Evolutionary conservation across 2,888 invertebrate species (phyloP), one percentile per base, ranked within the genome.

Genomic region (Rhingia rostrata): DNA sequence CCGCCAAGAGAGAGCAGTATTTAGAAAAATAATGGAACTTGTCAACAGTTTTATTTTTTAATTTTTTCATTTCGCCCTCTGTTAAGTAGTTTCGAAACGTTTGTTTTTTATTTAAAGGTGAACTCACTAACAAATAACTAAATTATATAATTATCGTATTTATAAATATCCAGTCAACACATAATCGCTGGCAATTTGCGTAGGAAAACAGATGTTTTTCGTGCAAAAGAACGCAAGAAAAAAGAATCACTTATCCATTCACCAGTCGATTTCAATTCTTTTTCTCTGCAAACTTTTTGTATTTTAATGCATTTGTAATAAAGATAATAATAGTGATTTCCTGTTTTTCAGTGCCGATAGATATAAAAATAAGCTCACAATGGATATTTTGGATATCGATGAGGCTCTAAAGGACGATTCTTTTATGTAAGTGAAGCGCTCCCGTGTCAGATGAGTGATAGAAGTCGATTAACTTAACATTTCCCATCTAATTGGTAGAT

Each of bases 391-490:
- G 86, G 91, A 91, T 78, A 90, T 91, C 83, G 91, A 91, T 87
- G 91, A 91, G 87, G 91, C 89, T 39, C 87, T 91, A 37, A 91
- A 91, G 88, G 91, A 91, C 90, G 91, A 91, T 90, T 91, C 91
- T 87, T 91, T 90, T 88, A 91, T 90, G 91, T 91, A 88, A 89
- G 90, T 88, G 6, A 9, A 4, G 4, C 6, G 9, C 10, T 32
- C 30, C 4, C n/a, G 5, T 22, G 12, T 37, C 30, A 30, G 49
- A 45, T 22, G 22, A 22, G 22, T 22, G 22, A 22, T 53, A 45
- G 37, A 70, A 45, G 58, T 79, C 30, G 9, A 32, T 83, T 79
- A 85, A 83, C 83, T 81, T 79, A 67, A 78, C 64, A 74, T 66
- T 41, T 69, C 39, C 61, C 58, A 61, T 78, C 43, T 47, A 61